Evolutionary conservation across 2,888 invertebrate species (phyloP).

Genomic region (Trissolcus brochymenae): DNA sequence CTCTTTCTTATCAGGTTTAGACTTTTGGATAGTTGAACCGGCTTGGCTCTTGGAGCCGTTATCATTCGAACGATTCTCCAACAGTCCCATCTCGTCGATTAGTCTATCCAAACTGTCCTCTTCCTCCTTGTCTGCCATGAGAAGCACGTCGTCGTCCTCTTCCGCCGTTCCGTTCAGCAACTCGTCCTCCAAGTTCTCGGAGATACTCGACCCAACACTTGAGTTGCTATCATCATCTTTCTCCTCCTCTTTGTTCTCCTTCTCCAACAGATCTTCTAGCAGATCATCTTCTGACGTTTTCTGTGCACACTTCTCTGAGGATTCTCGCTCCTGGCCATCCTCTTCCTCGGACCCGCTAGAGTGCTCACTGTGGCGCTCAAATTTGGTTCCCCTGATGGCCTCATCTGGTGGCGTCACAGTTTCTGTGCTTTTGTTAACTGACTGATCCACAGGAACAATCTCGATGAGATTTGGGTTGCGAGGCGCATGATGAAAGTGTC

Average conservation of each 20-base stretch:
- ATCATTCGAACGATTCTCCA: constrained; percentile 73
- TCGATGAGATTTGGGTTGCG: constrained; percentile 78
- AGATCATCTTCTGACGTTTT: constrained; percentile 18
- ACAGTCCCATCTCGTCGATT: constrained; percentile 78
- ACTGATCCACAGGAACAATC: constrained; percentile 75
- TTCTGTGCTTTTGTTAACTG: neutral
- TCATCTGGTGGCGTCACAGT: neutral
- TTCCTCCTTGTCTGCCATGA: constrained; percentile 76
- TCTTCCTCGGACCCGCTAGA: constrained; percentile 76
- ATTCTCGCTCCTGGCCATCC: constrained; percentile 62
- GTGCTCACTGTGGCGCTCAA: constrained; percentile 77
- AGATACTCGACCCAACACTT: constrained; percentile 28
- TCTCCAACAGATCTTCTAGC: constrained; percentile 41
- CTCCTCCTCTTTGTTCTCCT: constrained; percentile 61
- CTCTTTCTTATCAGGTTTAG: constrained; percentile 1
- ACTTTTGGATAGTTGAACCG: constrained; percentile 31
- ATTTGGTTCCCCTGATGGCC: constrained; percentile 73
- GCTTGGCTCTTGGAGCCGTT: constrained; percentile 2
- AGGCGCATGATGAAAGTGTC: constrained; percentile 61
- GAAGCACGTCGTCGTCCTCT: constrained; percentile 71
- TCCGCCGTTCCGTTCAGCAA: constrained; percentile 64
- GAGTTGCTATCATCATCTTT: constrained; percentile 60
- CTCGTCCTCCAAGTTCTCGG: constrained; percentile 65
- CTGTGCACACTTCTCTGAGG: constrained; percentile 32
- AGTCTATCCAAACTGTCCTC: constrained; percentile 78